Conservation (phyloP, 2,113 vertebrate species). For the Phocoena sinus region DNA sequence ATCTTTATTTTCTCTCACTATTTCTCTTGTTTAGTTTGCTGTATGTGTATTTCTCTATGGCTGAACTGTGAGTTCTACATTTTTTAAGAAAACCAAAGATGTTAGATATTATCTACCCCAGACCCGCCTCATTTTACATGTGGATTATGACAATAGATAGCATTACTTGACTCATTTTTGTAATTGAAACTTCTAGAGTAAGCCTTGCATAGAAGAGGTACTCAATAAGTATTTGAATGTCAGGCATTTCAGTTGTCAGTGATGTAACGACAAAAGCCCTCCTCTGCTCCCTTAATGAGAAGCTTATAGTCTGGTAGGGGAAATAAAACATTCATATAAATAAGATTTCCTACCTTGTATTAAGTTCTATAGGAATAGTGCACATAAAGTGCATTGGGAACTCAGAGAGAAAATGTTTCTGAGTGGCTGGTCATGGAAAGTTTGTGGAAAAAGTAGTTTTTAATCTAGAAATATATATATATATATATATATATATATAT, state of each 20-base stretch:
- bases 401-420: not conserved
- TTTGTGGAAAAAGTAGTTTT: not conserved
- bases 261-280: not conserved
- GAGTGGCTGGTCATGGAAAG: not conserved
- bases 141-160: not conserved
- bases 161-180: not conserved
- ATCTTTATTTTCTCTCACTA: not conserved
- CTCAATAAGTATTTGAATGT: not conserved
- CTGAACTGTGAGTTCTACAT: not conserved
- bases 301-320: not conserved
- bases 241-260: not conserved
- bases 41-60: not conserved
- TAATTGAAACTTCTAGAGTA: not conserved
- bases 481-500: not conserved
- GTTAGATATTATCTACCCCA: not conserved
- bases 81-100: not conserved
- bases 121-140: not conserved
- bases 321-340: not conserved
- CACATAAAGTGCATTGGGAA: not conserved
- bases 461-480: not conserved
- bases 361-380: not conserved
- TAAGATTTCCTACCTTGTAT: not conserved
- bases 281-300: not conserved
- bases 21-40: not conserved
- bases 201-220: not conserved